Evolutionary conservation across 1,140 invertebrate genomes (phyloP).

Genomic region (Drosophila kikkawai): DNA sequence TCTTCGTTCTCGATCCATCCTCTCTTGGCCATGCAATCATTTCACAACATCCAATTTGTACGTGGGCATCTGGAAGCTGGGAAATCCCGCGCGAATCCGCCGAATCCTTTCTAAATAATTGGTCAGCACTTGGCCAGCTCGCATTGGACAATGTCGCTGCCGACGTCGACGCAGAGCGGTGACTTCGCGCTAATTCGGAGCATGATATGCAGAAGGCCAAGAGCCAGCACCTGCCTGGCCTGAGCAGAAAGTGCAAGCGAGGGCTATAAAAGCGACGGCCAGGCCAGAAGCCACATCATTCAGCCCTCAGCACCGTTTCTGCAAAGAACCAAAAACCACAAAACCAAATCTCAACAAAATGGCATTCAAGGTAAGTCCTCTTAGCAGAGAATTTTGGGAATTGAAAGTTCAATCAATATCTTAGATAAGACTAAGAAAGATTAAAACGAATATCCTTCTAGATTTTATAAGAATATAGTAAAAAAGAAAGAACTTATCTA

Average conservation of each 20-base stretch:
- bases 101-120: slow-evolving; percentile 81
- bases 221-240: slow-evolving; percentile 59
- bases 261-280: slow-evolving; percentile 65
- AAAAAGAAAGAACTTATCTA: slow-evolving; percentile 10
- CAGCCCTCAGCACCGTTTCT: slow-evolving; percentile 59
- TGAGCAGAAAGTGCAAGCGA: slow-evolving; percentile 50
- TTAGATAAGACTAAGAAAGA: neutral
- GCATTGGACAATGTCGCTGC: slow-evolving; percentile 56
- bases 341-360: slow-evolving; percentile 53
- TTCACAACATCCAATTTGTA: slow-evolving; percentile 35
- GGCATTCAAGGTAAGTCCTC: slow-evolving; percentile 78
- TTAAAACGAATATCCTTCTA: neutral
- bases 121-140: slow-evolving; percentile 38
- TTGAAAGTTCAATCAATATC: neutral
- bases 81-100: slow-evolving; percentile 52
- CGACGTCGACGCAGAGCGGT: slow-evolving; percentile 37
- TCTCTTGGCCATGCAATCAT: slow-evolving; percentile 25
- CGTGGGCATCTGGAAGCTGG: slow-evolving; percentile 39
- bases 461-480: neutral
- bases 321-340: slow-evolving; percentile 65
- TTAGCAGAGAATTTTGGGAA: neutral
- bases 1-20: slow-evolving; percentile 17
- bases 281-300: slow-evolving; percentile 70
- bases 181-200: slow-evolving; percentile 76
- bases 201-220: slow-evolving; percentile 81